Base-by-base conservation (phyloP, 2,113 vertebrate species). In the Excalfactoria chinensis region DNA sequence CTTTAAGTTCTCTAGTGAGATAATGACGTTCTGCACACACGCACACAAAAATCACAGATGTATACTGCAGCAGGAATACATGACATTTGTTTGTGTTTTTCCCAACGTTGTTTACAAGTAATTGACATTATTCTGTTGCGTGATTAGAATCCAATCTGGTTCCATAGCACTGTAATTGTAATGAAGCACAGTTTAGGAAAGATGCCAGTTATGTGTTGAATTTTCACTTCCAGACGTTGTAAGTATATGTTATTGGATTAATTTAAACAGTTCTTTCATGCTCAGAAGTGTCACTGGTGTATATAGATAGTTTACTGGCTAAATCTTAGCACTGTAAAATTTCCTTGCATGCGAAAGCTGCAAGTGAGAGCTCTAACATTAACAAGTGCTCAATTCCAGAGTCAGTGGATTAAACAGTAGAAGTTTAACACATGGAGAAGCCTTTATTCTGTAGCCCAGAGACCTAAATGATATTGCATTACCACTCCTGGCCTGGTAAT, bases 341-440 rank as follows among this genome's bases (percentile, higher is more conserved):
- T 84, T 70, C 48, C 53, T 73, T 84, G 76, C 67, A 78, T 70
- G 56, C 15, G 88, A 51, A 93, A 84, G 37, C 43, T 82, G 53
- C 59, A 75, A 85, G 48, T 78, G 93, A 55, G 60, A 35, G 3
- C 56, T 76, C 71, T 73, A 23, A 82, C 63, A 73, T 20, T 83
- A 91, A 76, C 43, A 81, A 86, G 81, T 62, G 67, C 25, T 89
- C 32, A 59, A 90, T 95, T 95, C 85, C 94, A 96, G 48, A 48
- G 17, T 43, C 43, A 34, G 62, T 49, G 81, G 69, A 75, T 69
- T 63, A 74, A 96, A 82, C 25, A 81, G 51, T 41, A 11, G 22
- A 85, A 78, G 26, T 84, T 90, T 74, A 91, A 74, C 86, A 90
- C 68, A 43, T 86, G 58, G 37, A 94, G 86, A 91, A 93, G 56